These are phyloP conservation scores for Gallinago media DNA, from an alignment of 2,113 vertebrate species.

Conservation along the genomic window DNA sequence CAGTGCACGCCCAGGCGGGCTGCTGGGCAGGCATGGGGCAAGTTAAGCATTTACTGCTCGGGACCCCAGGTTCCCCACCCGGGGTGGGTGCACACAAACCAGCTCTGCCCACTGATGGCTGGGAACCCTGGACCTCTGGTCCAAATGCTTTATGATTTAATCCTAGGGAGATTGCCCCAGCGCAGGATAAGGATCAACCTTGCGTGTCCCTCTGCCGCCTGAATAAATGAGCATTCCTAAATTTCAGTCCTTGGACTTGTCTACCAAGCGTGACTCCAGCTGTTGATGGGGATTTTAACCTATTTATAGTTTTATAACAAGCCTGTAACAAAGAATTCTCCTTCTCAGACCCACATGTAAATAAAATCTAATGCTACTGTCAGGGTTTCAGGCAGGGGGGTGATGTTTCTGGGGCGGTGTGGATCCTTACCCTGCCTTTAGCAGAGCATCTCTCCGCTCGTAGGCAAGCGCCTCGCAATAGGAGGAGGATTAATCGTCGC, in stretches of 20 bases:
- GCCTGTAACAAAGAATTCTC: neutral
- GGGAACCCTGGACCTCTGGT: neutral
- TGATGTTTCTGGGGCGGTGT: neutral
- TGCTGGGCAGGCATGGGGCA: neutral
- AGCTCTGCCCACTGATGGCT: neutral
- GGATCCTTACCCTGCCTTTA: neutral
- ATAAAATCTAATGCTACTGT: neutral
- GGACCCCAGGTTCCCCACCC: neutral
- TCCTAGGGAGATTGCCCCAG: neutral
- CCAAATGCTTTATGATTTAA: neutral
- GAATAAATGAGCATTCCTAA: constrained; percentile 20
- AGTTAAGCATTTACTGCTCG: neutral
- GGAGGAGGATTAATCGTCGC: constrained; percentile 59
- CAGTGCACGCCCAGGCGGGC: neutral
- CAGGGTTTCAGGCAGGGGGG: neutral
- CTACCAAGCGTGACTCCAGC: neutral
- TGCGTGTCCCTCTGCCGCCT: neutral
- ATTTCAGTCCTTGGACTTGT: neutral
- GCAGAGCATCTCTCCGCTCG: neutral
- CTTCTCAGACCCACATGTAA: neutral
- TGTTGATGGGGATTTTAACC: constrained; percentile 5
- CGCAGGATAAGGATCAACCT: neutral
- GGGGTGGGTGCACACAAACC: neutral
- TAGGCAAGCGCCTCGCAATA: neutral
- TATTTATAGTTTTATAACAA: constrained; percentile 2